Conservation (phyloP, 2,888 invertebrate species). For the Pseudoips prasinana region DNA sequence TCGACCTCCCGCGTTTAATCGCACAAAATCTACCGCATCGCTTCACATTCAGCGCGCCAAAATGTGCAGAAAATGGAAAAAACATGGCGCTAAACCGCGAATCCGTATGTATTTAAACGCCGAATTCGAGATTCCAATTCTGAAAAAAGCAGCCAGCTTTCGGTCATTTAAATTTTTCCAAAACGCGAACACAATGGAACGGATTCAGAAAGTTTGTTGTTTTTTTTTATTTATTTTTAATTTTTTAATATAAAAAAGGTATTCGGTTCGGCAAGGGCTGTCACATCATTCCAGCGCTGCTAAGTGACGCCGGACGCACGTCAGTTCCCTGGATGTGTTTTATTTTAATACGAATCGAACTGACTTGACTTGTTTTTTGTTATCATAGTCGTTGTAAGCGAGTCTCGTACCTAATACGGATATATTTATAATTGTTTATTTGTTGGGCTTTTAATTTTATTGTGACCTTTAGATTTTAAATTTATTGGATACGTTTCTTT, state of each 20-base stretch:
- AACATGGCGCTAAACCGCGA: slow-evolving; percentile 82
- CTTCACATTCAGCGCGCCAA: slow-evolving; percentile 64
- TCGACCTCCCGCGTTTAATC: slow-evolving; percentile 72
- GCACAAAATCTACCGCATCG: slow-evolving; percentile 71
- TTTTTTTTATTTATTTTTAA: slow-evolving; percentile 69
- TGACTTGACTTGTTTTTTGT: slow-evolving; percentile 73
- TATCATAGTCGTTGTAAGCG: slow-evolving; percentile 69
- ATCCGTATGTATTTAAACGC: slow-evolving; percentile 81
- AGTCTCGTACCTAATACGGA: slow-evolving; percentile 60
- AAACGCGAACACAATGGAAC: slow-evolving; percentile 82
- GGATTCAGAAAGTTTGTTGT: slow-evolving; percentile 62
- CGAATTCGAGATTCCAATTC: slow-evolving; percentile 70
- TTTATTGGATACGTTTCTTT: slow-evolving; percentile 14
- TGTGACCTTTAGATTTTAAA: slow-evolving; percentile 14
- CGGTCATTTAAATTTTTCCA: slow-evolving; percentile 79
- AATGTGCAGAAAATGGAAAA: slow-evolving; percentile 80
- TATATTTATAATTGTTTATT: slow-evolving; percentile 58
- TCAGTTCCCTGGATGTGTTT: slow-evolving; percentile 73
- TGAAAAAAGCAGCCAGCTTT: slow-evolving; percentile 70
- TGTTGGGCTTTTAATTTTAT: slow-evolving; percentile 32
- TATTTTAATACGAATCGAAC: slow-evolving; percentile 77
- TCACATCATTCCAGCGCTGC: slow-evolving; percentile 81
- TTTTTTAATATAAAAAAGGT: slow-evolving; percentile 74
- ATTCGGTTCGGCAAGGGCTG: slow-evolving; percentile 78
- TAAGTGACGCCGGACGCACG: slow-evolving; percentile 82